These are phyloP conservation scores for Cephalopachus bancanus DNA, from an alignment of 2,797 vertebrate species.

Conservation along the genomic window DNA sequence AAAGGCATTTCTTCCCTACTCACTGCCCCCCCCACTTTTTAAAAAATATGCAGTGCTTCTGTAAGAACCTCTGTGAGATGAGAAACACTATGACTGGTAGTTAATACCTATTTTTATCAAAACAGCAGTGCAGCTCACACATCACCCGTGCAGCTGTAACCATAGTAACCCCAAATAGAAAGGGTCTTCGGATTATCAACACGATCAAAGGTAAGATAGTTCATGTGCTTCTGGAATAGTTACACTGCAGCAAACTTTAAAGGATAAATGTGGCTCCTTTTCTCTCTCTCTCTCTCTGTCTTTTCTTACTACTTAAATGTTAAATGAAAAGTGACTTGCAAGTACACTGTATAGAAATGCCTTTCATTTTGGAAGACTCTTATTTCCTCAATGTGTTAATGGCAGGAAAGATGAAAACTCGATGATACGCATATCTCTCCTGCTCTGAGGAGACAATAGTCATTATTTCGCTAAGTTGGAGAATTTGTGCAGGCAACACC, in stretches of 20 bases:
- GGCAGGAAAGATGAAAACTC: slow-evolving; percentile 4
- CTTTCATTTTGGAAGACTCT: slow-evolving; percentile 69
- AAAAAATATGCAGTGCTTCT: slow-evolving; percentile 74
- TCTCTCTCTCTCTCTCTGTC: background rate
- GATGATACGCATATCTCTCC: background rate
- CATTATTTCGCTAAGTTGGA: background rate
- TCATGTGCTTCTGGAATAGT: slow-evolving; percentile 82
- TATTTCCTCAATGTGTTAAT: background rate
- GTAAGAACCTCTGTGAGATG: slow-evolving; percentile 68
- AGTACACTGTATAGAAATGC: slow-evolving; percentile 56
- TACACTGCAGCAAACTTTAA: slow-evolving; percentile 73
- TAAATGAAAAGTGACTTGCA: slow-evolving; percentile 71
- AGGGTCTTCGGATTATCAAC: slow-evolving; percentile 83
- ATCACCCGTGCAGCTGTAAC: slow-evolving; percentile 85
- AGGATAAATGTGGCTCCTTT: slow-evolving; percentile 66
- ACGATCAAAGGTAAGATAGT: slow-evolving; percentile 84
- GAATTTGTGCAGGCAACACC: background rate
- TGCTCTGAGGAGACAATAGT: slow-evolving; percentile 20
- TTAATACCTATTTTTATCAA: slow-evolving; percentile 88
- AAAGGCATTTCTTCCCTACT: slow-evolving; percentile 6
- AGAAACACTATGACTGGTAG: slow-evolving; percentile 75
- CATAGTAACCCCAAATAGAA: slow-evolving; percentile 89
- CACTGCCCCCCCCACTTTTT: background rate
- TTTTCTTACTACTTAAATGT: slow-evolving; percentile 66
- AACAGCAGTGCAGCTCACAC: slow-evolving; percentile 80